phyloP scores from a whole-genome alignment of 1,140 invertebrate genomes.

The Yoshiicerus persimilis region DNA sequence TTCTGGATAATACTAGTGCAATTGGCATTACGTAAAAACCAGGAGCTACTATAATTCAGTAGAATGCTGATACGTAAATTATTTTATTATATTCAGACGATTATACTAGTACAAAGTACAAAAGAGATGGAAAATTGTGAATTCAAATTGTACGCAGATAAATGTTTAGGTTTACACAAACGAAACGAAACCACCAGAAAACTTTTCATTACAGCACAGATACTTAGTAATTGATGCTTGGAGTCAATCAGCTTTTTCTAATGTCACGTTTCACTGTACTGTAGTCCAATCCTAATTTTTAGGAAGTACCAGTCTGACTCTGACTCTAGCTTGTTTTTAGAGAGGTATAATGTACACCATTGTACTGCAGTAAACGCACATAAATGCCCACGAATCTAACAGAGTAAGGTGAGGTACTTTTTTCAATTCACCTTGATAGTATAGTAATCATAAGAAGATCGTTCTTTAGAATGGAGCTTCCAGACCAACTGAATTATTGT shows the following conservation, averaged over 20 bases:
- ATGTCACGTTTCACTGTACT: conserved; percentile 2
- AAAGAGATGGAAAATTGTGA: not conserved
- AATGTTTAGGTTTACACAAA: not conserved
- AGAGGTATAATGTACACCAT: not conserved
- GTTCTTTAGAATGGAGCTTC: not conserved
- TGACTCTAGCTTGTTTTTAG: not conserved
- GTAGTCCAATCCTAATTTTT: not conserved
- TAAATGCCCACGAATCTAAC: not conserved
- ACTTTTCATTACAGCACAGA: not conserved
- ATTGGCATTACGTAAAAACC: too few species aligned
- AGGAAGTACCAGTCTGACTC: not conserved
- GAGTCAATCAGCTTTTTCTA: not conserved
- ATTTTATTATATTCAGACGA: too few species aligned
- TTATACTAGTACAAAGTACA: too few species aligned
- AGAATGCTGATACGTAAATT: too few species aligned
- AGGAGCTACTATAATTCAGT: too few species aligned
- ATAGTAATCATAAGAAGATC: not conserved
- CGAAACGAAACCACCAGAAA: not conserved
- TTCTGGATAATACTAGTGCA: too few species aligned
- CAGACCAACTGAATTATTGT: not conserved
- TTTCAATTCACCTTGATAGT: not conserved
- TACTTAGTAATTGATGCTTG: not conserved
- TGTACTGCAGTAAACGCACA: too few species aligned
- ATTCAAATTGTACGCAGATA: not conserved
- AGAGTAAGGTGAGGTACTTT: not conserved